Base-by-base conservation (phyloP, 2,113 vertebrate species). In the Globicephala melas region DNA sequence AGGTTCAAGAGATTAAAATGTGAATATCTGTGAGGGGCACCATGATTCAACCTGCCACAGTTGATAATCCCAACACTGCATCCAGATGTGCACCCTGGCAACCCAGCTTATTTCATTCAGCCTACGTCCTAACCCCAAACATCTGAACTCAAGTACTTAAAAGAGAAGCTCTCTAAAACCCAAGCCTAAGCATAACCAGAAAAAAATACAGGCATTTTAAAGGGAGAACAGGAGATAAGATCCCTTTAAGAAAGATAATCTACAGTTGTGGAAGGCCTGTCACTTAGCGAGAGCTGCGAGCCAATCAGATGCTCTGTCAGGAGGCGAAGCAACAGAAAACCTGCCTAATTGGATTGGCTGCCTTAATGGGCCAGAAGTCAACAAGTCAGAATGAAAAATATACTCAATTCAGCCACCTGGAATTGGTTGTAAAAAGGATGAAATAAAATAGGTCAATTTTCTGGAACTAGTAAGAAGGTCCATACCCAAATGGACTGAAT, bases 391-490 rank as follows among this genome's bases (percentile, higher is more conserved):
- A 96, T 97, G 97, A 97, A 97, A 98, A 95, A 94, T 95, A 96
- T 63, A 91, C 93, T 93, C 94, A 94, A 97, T 94, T 97, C 95
- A 83, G 50, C 89, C 67, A 96, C 73, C 81, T 97, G 89, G 68
- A 98, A 98, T 94, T 96, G 96, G 96, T n/a, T 96, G 93, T 96
- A 97, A 95, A 97, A 96, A 96, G 76, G 85, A 91, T 89, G 71
- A 88, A 95, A 96, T 96, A 96, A 96, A 96, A 86, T 93, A 60
- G 67, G 93, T 94, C 92, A 95, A 79, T 98, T 97, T 96, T 95
- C 92, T 91, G 76, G 28, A 68, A 95, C 95, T 76, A 41, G 92
- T 92, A 96, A 93, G 77, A 96, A 28, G 47, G 89, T 92, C 85
- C 71, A 93, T 88, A 97, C 33, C 88, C 85, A 91, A 97, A 97